Evolutionary conservation across 2,113 vertebrate genomes (phyloP).

Genomic region (Danionella cerebrum): DNA sequence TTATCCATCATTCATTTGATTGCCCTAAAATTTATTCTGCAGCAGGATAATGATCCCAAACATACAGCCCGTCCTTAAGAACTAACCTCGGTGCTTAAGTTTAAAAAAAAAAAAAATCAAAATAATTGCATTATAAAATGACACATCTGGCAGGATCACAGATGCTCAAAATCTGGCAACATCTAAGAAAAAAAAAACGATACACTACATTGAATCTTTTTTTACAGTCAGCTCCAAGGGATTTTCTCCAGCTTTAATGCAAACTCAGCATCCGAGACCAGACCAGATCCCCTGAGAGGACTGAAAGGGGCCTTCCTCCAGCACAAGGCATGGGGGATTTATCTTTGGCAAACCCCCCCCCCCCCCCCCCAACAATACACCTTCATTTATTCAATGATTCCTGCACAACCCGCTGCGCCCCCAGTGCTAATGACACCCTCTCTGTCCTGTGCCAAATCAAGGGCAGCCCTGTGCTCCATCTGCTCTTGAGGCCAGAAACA

Average conservation of each 20-base stretch:
- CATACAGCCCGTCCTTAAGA: no score
- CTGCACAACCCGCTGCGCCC: background rate
- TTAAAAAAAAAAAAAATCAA: no score
- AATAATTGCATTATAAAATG: no score
- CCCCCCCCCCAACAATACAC: no score
- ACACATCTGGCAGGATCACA: no score
- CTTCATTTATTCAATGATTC: background rate
- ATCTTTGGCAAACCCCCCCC: background rate
- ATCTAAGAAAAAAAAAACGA: no score
- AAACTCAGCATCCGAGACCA: background rate
- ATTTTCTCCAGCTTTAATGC: background rate
- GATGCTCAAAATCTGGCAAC: background rate
- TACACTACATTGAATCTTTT: no score
- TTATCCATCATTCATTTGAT: no score
- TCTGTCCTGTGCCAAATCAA: background rate
- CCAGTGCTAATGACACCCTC: background rate
- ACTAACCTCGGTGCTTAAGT: no score
- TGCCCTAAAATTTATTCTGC: no score
- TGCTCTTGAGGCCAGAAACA: slow-evolving; percentile 13
- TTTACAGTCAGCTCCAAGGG: background rate
- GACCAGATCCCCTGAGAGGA: background rate
- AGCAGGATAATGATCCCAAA: no score
- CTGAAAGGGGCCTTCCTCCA: background rate
- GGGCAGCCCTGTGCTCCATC: slow-evolving; percentile 20
- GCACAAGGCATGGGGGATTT: background rate